Base-by-base conservation (phyloP, 1,140 invertebrate genomes). In the Helicoverpa zea region DNA sequence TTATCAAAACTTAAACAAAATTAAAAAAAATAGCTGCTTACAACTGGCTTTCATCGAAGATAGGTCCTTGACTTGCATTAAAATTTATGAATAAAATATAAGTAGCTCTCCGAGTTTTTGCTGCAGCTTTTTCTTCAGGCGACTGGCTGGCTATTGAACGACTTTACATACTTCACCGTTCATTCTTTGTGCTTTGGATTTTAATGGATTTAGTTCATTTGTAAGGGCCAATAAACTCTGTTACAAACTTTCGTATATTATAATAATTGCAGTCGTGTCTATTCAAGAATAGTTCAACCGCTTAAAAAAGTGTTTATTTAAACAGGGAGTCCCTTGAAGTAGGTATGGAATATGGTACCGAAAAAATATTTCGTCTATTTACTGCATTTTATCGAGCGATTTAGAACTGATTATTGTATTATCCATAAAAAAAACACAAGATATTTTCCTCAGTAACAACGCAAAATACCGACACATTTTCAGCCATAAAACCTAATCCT, bases 81-180 rank as follows among this genome's bases (percentile, higher is more conserved):
- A 14, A 63, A 63, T 63, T 30, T 63, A 63, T 63, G 30, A 35
- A 63, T 63, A 35, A 63, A 63, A 35, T 63, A 63, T 35, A 30
- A 30, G 29, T 63, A 63, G 35, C 35, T 58, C 56, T 58, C 2
- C 2, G 11, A 58, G 56, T 58, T 58, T 58, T 58, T 56, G 52
- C 56, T 58, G 56, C 56, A 58, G 16, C 35, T 35, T 35, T 58
- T 23, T 23, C 16, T 10, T 11, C 10, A 18, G 29, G 13, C 10
- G 30, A 63, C 7, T 18, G 59, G 13, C 16, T 58, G 11, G 16
- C 16, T 7, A 58, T 10, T 58, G 16, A 58, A 58, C 13, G 56
- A 23, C 16, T 18, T 11, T 58, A 18, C 16, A 58, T 58, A 58
- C 56, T 58, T 58, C 16, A 58, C 5, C 16, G 7, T 58, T 0